Percentiles rank a stretch among this genome's conserved stretches.
phyloP scores from a whole-genome alignment of 2,888 invertebrate genomes.

The Epinotia ramella region DNA sequence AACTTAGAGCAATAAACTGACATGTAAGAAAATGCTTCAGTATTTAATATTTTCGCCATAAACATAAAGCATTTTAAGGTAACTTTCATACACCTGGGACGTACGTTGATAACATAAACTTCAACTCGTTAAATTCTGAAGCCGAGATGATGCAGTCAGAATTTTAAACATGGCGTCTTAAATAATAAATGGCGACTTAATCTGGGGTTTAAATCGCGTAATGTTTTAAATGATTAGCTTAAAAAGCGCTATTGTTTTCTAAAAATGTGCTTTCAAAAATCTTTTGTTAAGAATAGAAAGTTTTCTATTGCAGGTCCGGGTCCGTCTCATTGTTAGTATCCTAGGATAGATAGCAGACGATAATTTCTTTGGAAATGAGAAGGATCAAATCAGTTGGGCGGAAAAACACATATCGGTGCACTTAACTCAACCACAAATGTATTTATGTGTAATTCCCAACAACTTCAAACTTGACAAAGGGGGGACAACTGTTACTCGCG shows the following conservation, averaged over 20 bases:
- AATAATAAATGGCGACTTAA: constrained; percentile 42
- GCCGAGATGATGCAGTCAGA: constrained; percentile 26
- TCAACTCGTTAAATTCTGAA: constrained; percentile 42
- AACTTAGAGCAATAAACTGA: constrained; percentile 11
- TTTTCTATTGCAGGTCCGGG: background rate
- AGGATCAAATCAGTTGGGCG: background rate
- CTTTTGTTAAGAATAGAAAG: background rate
- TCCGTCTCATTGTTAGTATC: background rate
- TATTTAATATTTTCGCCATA: constrained; percentile 12
- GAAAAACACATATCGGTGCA: no score
- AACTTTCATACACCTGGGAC: constrained; percentile 30
- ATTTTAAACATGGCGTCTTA: constrained; percentile 23
- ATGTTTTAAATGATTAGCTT: constrained; percentile 34
- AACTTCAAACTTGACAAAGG: no score
- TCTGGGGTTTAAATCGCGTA: constrained; percentile 22
- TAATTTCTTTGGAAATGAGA: background rate
- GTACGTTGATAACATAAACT: constrained; percentile 27
- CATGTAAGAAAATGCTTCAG: background rate
- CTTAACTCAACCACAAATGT: no score
- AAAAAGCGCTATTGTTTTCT: constrained; percentile 17
- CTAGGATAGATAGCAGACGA: no score
- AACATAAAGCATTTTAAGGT: constrained; percentile 1
- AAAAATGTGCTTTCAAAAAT: constrained; percentile 4
- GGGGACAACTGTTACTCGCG: no score
- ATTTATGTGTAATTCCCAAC: no score